Evolutionary conservation across 2,797 vertebrate genomes (phyloP).

Genomic region (Anabacerthia variegaticeps): DNA sequence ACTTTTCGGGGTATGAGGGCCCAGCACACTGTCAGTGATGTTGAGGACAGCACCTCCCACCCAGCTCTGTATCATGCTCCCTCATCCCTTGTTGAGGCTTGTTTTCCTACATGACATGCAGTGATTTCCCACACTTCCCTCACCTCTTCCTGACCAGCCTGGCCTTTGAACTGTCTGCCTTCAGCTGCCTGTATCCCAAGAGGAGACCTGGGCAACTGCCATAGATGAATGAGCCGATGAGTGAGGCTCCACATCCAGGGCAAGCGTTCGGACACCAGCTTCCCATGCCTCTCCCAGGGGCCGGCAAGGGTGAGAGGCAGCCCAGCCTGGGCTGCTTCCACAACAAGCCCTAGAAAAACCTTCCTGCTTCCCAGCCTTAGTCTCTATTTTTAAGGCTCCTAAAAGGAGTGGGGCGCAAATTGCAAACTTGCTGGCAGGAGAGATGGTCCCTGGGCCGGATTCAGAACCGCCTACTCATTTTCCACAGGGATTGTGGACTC

Average conservation of each 20-base stretch:
- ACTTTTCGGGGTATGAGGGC: not conserved
- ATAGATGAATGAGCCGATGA: not conserved
- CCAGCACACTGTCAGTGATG: accelerated
- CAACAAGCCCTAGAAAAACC: not conserved
- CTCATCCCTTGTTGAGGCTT: not conserved
- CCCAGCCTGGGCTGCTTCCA: not conserved
- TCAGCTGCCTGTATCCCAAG: constrained; percentile 11
- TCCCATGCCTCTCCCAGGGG: not conserved
- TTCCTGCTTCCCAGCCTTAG: not conserved
- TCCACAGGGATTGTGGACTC: not conserved
- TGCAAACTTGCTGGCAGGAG: constrained; percentile 1
- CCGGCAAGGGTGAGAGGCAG: not conserved
- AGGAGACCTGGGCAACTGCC: not conserved
- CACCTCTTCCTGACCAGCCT: constrained; percentile 32
- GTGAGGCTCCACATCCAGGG: constrained; percentile 16
- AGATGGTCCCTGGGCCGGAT: accelerated
- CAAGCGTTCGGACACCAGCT: not conserved
- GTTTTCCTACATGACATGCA: constrained; percentile 38
- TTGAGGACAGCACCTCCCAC: not conserved
- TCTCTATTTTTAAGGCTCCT: constrained; percentile 46
- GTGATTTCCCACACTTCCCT: constrained; percentile 46
- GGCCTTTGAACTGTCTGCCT: constrained; percentile 32
- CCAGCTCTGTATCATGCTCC: not conserved
- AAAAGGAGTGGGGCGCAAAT: not conserved
- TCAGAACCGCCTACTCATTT: constrained; percentile 40